These are phyloP conservation scores for Anguilla japonica DNA, from an alignment of 2,113 vertebrate genomes.

Conservation along the genomic window DNA sequence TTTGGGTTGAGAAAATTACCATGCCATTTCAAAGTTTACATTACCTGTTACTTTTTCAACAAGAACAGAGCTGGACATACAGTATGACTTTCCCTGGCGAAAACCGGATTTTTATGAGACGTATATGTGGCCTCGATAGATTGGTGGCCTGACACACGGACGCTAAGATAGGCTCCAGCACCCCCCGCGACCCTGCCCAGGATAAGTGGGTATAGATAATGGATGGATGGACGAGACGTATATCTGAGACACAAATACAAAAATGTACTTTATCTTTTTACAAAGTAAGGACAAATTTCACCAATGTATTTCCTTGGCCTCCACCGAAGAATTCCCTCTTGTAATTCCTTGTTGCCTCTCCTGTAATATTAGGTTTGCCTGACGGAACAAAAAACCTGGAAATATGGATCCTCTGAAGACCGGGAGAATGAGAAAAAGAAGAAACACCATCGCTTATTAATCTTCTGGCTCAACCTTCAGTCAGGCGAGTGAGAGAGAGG, in stretches of 20 bases:
- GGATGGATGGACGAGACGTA: not conserved
- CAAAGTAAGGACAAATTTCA: not conserved
- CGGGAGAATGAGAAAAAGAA: not conserved
- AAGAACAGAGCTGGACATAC: not conserved
- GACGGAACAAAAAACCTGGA: not conserved
- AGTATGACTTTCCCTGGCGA: not conserved
- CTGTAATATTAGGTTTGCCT: not conserved
- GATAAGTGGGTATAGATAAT: too few species aligned
- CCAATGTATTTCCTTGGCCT: not conserved
- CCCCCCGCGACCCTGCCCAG: too few species aligned
- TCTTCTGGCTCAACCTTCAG: not conserved
- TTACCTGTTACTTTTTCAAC: not conserved
- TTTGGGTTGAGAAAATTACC: not conserved
- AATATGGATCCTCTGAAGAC: not conserved
- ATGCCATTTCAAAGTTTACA: conserved; percentile 4
- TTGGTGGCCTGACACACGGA: too few species aligned
- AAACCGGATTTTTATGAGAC: not conserved
- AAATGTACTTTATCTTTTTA: not conserved
- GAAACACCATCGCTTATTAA: not conserved
- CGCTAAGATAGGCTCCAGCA: too few species aligned
- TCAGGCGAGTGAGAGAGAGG: too few species aligned
- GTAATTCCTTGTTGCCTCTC: not conserved
- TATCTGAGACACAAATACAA: not conserved
- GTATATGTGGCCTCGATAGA: not conserved
- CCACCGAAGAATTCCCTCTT: not conserved